These are phyloP conservation scores for Thymallus thymallus DNA, from an alignment of 2,113 vertebrate genomes.

Conservation along the genomic window DNA sequence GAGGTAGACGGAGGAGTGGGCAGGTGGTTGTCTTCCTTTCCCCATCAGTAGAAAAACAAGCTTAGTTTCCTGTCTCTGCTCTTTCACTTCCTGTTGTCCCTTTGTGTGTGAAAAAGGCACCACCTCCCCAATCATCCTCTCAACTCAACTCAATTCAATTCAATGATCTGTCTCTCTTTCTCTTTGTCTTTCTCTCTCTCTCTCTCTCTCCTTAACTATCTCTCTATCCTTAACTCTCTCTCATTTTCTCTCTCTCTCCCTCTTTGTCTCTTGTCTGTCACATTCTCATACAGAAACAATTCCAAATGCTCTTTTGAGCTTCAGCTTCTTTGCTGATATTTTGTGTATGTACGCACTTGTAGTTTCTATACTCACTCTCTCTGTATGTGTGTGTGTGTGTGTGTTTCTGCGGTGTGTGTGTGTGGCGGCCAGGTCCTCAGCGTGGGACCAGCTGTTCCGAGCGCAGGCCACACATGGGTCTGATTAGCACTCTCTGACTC, in stretches of 20 bases:
- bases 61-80: constrained; percentile 48
- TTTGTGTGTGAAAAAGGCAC: no score
- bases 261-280: no score
- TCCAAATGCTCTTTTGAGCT: no score
- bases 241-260: no score
- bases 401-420: constrained; percentile 22
- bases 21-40: constrained; percentile 36
- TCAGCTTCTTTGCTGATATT: no score
- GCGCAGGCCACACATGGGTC: constrained; percentile 73
- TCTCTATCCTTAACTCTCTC: no score
- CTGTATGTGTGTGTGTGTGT: constrained; percentile 1
- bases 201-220: no score
- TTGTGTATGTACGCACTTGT: not conserved
- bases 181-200: constrained; percentile 6
- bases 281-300: no score
- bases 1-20: not conserved
- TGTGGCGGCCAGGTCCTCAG: constrained; percentile 52
- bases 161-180: constrained; percentile 15
- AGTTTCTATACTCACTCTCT: no score
- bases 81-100: not conserved
- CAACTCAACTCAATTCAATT: no score
- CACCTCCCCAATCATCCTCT: no score
- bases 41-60: constrained; percentile 53
- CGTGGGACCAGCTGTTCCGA: constrained; percentile 74
- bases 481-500: constrained; percentile 75